Percentiles rank a stretch among this genome's conserved stretches.
Evolutionary conservation across 2,888 invertebrate genomes (phyloP).

Genomic region (Euzophera pinguis): DNA sequence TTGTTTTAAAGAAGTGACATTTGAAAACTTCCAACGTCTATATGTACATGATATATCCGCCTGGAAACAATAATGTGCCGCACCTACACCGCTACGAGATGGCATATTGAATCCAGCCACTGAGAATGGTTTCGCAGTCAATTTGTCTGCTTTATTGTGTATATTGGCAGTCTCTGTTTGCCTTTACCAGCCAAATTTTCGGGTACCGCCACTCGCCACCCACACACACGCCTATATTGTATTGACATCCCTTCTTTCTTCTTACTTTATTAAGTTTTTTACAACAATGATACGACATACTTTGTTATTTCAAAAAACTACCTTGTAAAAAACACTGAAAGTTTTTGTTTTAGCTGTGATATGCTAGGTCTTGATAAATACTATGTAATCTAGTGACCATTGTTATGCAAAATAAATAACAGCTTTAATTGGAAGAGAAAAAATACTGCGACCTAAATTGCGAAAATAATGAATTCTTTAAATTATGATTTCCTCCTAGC

Average conservation of each 20-base stretch:
- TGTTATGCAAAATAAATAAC: no score
- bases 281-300: no score
- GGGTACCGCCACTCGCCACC: background rate
- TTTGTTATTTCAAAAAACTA: no score
- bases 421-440: no score
- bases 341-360: no score
- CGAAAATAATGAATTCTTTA: conserved; percentile 31
- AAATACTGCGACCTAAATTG: conserved; percentile 30
- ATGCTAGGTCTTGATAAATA: no score
- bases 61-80: conserved; percentile 57
- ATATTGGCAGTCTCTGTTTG: conserved; percentile 45
- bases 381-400: no score
- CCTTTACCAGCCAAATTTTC: conserved; percentile 27
- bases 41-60: conserved; percentile 46
- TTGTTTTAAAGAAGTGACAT: conserved; percentile 1
- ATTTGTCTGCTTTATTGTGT: conserved; percentile 70
- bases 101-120: conserved; percentile 55
- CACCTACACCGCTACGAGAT: conserved; percentile 44
- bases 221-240: background rate
- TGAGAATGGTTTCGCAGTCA: conserved; percentile 59
- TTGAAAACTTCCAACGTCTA: conserved; percentile 15
- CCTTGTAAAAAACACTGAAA: no score
- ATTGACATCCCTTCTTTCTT: conserved; percentile 5
- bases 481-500: conserved; percentile 36
- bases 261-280: no score